phyloP scores from a whole-genome alignment of 1,140 invertebrate species.

The Euwallacea fornicatus region DNA sequence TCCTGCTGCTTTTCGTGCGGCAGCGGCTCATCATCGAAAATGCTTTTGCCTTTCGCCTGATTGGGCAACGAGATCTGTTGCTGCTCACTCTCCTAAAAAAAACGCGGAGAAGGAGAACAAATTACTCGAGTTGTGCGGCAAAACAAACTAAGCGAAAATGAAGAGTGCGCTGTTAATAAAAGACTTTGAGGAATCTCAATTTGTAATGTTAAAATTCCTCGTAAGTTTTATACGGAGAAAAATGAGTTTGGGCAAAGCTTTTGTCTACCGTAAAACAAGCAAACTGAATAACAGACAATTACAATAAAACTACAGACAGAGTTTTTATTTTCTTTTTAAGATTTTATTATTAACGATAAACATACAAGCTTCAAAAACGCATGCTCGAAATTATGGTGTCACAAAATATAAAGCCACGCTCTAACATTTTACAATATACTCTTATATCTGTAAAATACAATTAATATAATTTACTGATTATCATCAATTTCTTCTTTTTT shows the following conservation, averaged over 20 bases:
- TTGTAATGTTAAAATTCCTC: too few species aligned
- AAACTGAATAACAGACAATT: too few species aligned
- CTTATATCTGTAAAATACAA: too few species aligned
- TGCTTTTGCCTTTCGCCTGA: constrained; percentile 38
- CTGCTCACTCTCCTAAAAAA: constrained; percentile 37
- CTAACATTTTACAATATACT: too few species aligned
- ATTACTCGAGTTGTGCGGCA: constrained; percentile 35
- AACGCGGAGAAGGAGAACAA: constrained; percentile 33
- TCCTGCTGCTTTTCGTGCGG: constrained; percentile 37
- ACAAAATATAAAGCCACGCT: constrained; percentile 5
- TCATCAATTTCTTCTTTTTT: too few species aligned
- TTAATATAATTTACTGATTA: too few species aligned
- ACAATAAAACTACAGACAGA: too few species aligned
- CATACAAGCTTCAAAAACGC: constrained; percentile 33
- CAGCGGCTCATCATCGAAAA: constrained; percentile 38
- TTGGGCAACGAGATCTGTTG: constrained; percentile 52
- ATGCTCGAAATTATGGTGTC: constrained; percentile 22
- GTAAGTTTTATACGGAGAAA: too few species aligned
- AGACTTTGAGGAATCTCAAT: too few species aligned
- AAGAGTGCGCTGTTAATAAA: constrained; percentile 10
- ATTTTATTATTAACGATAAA: constrained; percentile 37
- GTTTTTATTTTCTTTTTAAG: not conserved
- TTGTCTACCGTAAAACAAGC: too few species aligned
- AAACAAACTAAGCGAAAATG: constrained; percentile 27
- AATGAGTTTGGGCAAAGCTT: too few species aligned